phyloP scores from a whole-genome alignment of 2,888 invertebrate species.

The Colostygia pectinataria region DNA sequence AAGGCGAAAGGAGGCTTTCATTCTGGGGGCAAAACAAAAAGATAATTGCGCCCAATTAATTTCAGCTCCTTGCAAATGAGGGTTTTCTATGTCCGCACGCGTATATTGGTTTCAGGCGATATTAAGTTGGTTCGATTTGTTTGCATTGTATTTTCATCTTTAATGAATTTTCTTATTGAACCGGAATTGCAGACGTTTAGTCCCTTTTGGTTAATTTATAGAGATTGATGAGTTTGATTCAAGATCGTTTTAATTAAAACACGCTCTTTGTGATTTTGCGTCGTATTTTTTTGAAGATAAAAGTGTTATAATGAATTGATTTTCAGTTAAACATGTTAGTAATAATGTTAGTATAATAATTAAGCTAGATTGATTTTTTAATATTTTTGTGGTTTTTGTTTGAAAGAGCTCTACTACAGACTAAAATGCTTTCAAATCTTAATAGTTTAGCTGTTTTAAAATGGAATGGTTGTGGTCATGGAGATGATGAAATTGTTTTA shows the following conservation, averaged over 20 bases:
- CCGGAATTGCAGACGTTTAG: slow-evolving; percentile 30
- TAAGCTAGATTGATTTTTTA: too few species aligned
- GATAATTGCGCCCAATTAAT: slow-evolving; percentile 79
- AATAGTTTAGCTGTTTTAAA: too few species aligned
- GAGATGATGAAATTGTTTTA: too few species aligned
- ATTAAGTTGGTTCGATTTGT: slow-evolving; percentile 60
- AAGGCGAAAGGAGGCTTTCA: slow-evolving; percentile 65
- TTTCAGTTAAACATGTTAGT: too few species aligned
- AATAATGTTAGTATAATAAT: too few species aligned
- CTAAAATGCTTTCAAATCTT: too few species aligned
- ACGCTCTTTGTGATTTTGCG: slow-evolving; percentile 3
- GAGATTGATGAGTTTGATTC: slow-evolving; percentile 23
- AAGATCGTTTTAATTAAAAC: slow-evolving; percentile 14
- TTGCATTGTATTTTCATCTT: slow-evolving; percentile 56
- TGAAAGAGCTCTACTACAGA: too few species aligned
- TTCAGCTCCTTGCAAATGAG: slow-evolving; percentile 71
- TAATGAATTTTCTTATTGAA: slow-evolving; percentile 52
- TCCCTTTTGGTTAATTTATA: slow-evolving; percentile 23
- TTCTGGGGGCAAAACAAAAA: slow-evolving; percentile 70
- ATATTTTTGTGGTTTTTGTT: too few species aligned
- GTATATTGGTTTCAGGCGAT: slow-evolving; percentile 63
- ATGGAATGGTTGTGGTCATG: too few species aligned
- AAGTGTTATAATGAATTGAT: too few species aligned
- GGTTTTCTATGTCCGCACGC: slow-evolving; percentile 46
- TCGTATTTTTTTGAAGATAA: background rate